phyloP scores from a whole-genome alignment of 2,888 invertebrate species.

The Cerceris ruficornis region DNA sequence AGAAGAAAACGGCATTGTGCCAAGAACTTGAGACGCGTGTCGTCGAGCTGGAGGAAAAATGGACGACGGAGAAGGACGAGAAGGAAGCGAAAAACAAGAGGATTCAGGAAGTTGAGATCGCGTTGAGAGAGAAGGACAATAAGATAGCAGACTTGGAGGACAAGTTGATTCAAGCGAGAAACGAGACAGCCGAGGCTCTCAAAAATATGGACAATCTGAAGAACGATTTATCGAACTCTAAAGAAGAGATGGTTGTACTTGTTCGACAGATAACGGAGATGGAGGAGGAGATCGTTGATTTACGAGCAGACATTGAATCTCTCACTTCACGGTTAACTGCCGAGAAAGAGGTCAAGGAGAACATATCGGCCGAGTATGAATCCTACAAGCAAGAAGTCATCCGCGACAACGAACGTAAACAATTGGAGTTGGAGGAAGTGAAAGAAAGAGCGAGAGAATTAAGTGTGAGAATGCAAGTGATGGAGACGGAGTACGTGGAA shows the following conservation, averaged over 20 bases:
- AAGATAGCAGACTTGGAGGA: conserved; percentile 70
- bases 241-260: conserved; percentile 58
- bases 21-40: conserved; percentile 85
- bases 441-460: conserved; percentile 79
- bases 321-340: conserved; percentile 17
- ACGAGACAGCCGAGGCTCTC: conserved; percentile 47
- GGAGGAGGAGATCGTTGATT: conserved; percentile 61
- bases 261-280: conserved; percentile 61
- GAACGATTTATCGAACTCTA: conserved; percentile 52
- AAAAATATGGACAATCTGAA: conserved; percentile 54
- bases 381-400: conserved; percentile 40
- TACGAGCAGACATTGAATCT: conserved; percentile 35
- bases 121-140: conserved; percentile 69
- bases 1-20: conserved; percentile 87
- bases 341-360: conserved; percentile 53
- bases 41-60: conserved; percentile 68
- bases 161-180: conserved; percentile 50
- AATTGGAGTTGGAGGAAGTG: conserved; percentile 72
- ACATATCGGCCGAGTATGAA: conserved; percentile 56
- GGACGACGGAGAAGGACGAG: conserved; percentile 72
- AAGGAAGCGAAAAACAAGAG: conserved; percentile 71
- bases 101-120: conserved; percentile 67
- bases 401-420: conserved; percentile 61
- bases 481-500: conserved; percentile 77
- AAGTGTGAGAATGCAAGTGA: conserved; percentile 78